A percentile compares a stretch with the other conserved stretches of the same genome.
Evolutionary conservation across 2,888 invertebrate genomes (phyloP).

Genomic region (Ethmia dodecea): DNA sequence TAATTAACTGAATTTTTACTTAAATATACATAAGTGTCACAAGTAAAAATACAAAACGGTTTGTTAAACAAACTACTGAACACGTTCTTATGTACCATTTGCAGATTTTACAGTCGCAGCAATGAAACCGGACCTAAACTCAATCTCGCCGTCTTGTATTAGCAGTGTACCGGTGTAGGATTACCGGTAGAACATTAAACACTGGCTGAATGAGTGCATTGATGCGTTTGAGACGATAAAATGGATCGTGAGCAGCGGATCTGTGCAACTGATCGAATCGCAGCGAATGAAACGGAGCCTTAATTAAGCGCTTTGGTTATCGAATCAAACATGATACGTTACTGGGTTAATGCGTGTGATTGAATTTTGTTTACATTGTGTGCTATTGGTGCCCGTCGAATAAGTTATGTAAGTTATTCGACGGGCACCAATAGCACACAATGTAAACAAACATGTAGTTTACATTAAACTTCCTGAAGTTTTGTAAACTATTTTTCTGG

Average conservation of each 20-base stretch:
- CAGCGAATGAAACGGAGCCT: constrained; percentile 41
- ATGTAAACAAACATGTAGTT: too few relatives aligned
- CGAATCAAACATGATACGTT: constrained; percentile 38
- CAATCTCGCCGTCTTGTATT: constrained; percentile 33
- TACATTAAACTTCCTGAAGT: too few relatives aligned
- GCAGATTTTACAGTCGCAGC: constrained; percentile 5
- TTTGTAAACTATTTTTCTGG: too few relatives aligned
- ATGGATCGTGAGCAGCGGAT: constrained; percentile 55
- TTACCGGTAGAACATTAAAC: constrained; percentile 44
- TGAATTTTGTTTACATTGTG: constrained; percentile 37
- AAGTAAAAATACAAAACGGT: too few relatives aligned
- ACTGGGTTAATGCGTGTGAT: constrained; percentile 42
- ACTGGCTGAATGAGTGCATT: constrained; percentile 44
- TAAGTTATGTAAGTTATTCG: too few relatives aligned
- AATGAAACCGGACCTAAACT: constrained; percentile 24
- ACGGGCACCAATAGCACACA: too few relatives aligned
- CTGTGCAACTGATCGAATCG: constrained; percentile 24
- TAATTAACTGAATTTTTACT: too few relatives aligned
- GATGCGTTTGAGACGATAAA: constrained; percentile 56
- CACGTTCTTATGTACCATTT: not conserved
- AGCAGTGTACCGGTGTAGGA: constrained; percentile 38
- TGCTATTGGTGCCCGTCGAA: too few relatives aligned
- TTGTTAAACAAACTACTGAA: too few relatives aligned
- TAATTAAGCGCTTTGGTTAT: constrained; percentile 46
- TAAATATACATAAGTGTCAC: too few relatives aligned